Evolutionary conservation across 2,888 invertebrate genomes (phyloP), one percentile per base, ranked within the genome.

Genomic region (Cremastobaeus sp.): DNA sequence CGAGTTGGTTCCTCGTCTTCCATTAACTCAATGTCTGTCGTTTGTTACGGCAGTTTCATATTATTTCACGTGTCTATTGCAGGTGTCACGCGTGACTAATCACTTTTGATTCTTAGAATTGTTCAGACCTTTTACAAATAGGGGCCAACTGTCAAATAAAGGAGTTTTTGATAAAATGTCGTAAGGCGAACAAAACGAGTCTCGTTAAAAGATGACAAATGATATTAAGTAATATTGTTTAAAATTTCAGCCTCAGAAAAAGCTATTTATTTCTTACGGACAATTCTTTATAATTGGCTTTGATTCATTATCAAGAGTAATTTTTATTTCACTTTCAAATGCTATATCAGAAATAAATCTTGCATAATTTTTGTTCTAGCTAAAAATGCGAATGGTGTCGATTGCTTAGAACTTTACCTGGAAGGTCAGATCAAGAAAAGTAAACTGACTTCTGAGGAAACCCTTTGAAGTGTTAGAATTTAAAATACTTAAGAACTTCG

Each of bases 51-150:
- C 79, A 83, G 76, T 80, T 81, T 72, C 81, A 71, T 81, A 83
- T 84, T 81, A 81, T 83, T 80, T 82, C 74, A 77, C 77, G 74
- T 78, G 82, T 83, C 80, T 78, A 74, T 74, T 52, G 76, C 83
- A 82, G 79, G 74, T 80, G 81, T 50, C 76, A 77, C 74, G 34
- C 60, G 74, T 80, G 79, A 80, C 76, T 77, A 79, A 77, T 80
- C 68, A 73, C 57, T 62, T 68, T 72, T 54, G 72, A 68, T 68
- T 68, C 55, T 60, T 62, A 62, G 60, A 68, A 73, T 62, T 62
- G 60, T 50, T 55, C 62, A 28, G 21, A 50, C 45, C 62, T 50
- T 62, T 68, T 60, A 50, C 62, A 45, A 66, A 68, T 62, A 55
- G 50, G 37, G 12, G 37, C 48, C 37, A n/a, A 39, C 54, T 54